Evolutionary conservation across 2,797 vertebrate species (phyloP).

Genomic region (Poecilia velifera): DNA sequence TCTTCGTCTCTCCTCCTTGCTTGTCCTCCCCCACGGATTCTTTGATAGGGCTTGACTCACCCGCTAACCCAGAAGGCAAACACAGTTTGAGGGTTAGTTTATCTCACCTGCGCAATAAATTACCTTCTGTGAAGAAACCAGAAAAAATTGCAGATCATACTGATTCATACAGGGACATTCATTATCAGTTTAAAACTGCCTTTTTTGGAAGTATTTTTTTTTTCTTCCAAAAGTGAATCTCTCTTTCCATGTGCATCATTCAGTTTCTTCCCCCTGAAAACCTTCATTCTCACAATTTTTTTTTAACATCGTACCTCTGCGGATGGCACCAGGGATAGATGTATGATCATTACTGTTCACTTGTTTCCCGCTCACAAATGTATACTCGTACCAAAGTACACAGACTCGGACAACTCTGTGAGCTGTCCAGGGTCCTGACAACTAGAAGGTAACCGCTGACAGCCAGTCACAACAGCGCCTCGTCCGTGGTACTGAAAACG

Average conservation of each 20-base stretch:
- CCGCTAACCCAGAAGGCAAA: slow-evolving; percentile 31
- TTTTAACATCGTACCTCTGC: slow-evolving; percentile 69
- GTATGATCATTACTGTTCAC: slow-evolving; percentile 69
- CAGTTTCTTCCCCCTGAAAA: slow-evolving; percentile 75
- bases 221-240: slow-evolving; percentile 1
- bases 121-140: slow-evolving; percentile 16
- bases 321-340: slow-evolving; percentile 56
- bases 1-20: slow-evolving; percentile 49
- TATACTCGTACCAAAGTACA: neutral
- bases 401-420: neutral
- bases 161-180: slow-evolving; percentile 10
- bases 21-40: slow-evolving; percentile 29
- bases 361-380: slow-evolving; percentile 8
- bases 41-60: slow-evolving; percentile 36
- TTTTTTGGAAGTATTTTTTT: slow-evolving; percentile 6
- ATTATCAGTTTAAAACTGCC: slow-evolving; percentile 10
- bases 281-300: slow-evolving; percentile 74
- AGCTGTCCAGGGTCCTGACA: slow-evolving; percentile 64
- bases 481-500: slow-evolving; percentile 65
- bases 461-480: slow-evolving; percentile 34
- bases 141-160: neutral
- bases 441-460: slow-evolving; percentile 7
- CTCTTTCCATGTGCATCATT: slow-evolving; percentile 14
- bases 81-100: slow-evolving; percentile 30
- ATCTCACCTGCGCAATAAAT: slow-evolving; percentile 40